Conservation (phyloP, 2,888 invertebrate species). For the Nephrotoma appendiculata region DNA sequence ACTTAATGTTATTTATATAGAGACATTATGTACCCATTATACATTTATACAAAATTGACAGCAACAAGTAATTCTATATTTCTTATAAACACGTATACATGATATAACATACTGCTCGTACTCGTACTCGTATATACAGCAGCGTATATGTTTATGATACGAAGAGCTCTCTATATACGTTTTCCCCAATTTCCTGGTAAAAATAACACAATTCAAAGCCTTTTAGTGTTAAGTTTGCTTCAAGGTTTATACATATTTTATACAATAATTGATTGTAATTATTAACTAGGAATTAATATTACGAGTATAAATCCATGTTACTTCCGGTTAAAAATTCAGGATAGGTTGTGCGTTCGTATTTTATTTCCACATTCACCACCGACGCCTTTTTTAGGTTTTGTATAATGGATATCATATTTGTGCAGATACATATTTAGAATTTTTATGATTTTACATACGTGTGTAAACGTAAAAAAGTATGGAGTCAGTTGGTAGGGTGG, state of each 20-base stretch:
- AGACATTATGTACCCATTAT: background rate
- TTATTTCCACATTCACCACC: background rate
- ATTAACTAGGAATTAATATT: background rate
- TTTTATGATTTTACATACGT: background rate
- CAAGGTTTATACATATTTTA: background rate
- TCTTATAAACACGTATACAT: background rate
- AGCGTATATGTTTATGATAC: background rate
- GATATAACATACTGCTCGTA: background rate
- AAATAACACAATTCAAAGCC: slow-evolving; percentile 8
- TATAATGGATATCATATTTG: background rate
- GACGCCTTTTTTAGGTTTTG: background rate
- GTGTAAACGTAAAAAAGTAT: background rate
- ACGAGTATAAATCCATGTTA: background rate
- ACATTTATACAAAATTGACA: background rate
- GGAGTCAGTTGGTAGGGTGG: background rate
- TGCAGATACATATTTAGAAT: background rate
- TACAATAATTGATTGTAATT: background rate
- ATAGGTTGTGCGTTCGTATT: background rate
- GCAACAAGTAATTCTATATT: background rate
- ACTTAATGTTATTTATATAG: background rate
- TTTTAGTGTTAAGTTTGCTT: background rate
- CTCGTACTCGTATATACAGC: background rate
- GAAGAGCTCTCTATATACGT: slow-evolving; percentile 9
- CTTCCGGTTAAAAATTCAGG: background rate
- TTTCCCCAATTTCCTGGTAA: background rate